phyloP scores from a whole-genome alignment of 2,113 vertebrate genomes.

The Phodopus roborovskii region DNA sequence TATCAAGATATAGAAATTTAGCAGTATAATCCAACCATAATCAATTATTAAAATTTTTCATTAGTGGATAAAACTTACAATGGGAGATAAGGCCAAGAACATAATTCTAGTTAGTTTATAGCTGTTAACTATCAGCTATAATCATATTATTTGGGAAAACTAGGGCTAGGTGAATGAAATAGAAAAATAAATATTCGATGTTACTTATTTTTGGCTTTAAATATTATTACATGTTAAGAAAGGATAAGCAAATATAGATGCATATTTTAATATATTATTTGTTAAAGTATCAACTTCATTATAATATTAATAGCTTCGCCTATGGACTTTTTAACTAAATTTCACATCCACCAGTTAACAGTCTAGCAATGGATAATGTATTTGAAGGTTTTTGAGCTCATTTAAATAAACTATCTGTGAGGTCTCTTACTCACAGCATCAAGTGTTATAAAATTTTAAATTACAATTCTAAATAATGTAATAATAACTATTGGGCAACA shows the following conservation, averaged over 20 bases:
- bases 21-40: not conserved
- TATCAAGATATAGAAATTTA: not conserved
- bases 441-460: not conserved
- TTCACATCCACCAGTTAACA: not conserved
- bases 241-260: not conserved
- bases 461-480: not conserved
- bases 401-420: not conserved
- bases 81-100: not conserved
- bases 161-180: not conserved
- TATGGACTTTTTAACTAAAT: not conserved
- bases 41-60: not conserved
- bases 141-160: not conserved
- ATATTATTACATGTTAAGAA: not conserved
- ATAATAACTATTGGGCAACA: not conserved
- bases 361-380: not conserved
- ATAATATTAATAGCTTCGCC: not conserved
- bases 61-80: not conserved
- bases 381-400: not conserved
- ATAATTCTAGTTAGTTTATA: not conserved
- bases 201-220: not conserved
- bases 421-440: not conserved
- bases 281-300: not conserved
- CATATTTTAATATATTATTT: not conserved
- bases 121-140: not conserved
- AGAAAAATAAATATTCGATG: not conserved